Conservation (phyloP, 1,140 invertebrate genomes). For the Lordiphosa stackelbergi region DNA sequence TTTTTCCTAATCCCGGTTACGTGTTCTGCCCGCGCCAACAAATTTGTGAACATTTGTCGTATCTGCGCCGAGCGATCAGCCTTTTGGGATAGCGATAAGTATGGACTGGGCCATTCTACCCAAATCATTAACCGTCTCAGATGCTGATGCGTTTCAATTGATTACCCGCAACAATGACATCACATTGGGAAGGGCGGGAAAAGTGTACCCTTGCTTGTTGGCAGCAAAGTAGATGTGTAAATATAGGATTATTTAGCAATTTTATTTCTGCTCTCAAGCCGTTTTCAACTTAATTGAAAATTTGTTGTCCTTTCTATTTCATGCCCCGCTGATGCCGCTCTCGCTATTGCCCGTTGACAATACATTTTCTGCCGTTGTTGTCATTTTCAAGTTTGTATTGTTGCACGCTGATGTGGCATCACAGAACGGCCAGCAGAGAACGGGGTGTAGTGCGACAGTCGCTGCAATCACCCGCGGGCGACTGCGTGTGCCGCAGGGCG, state of each 20-base stretch:
- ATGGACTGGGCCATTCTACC: conserved; percentile 5
- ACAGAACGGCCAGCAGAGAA: conserved; percentile 5
- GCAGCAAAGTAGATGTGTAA: conserved; percentile 40
- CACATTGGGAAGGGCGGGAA: conserved; percentile 13
- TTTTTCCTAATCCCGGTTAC: too few species aligned
- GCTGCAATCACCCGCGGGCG: conserved; percentile 45
- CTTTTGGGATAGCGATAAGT: conserved; percentile 5
- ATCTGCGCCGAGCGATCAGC: conserved; percentile 6
- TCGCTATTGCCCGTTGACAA: conserved; percentile 18
- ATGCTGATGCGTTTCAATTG: conserved; percentile 14
- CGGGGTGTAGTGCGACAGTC: conserved; percentile 22
- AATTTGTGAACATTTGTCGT: conserved; percentile 24
- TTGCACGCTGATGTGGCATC: conserved; percentile 18
- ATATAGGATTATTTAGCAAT: conserved; percentile 54
- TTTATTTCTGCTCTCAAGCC: conserved; percentile 23
- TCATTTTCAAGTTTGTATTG: conserved; percentile 62
- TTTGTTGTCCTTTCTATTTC: conserved; percentile 45
- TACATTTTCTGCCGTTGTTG: conserved; percentile 47
- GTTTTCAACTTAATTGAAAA: conserved; percentile 55
- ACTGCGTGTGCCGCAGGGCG: conserved; percentile 20
- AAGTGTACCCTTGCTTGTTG: conserved; percentile 11
- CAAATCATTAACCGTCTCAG: not conserved
- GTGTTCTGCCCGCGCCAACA: not conserved
- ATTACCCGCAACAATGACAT: conserved; percentile 14
- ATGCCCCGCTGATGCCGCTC: conserved; percentile 17